Base-by-base conservation (phyloP, 1,140 invertebrate species). In the Ceratina japonica region DNA sequence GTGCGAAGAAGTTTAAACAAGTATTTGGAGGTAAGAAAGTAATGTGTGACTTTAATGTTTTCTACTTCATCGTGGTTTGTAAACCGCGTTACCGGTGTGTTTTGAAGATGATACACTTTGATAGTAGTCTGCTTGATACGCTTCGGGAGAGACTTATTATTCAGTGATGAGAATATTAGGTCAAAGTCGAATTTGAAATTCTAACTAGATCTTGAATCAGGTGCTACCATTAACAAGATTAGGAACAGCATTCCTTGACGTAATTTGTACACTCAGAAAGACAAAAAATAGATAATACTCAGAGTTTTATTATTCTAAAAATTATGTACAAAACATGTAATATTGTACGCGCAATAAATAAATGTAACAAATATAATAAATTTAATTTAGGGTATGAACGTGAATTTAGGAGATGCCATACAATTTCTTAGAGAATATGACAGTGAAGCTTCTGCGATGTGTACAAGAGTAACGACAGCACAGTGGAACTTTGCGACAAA, bases 401-500 rank as follows among this genome's bases (percentile, higher is more conserved):
- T 94, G 18, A 95, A 96, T 83, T 88, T 95, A 52, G 94, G 93
- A 1, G 95, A 96, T 82, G 95, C 95, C 0, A 89, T 94, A 24
- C 94, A 95, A 84, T 97, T 96, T 88, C 93, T 97, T 0, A 90
- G 94, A 16, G 95, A 96, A 88, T 96, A 96, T 83, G 95, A 97
- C 83, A 92, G 92, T 7, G 95, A 96, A 90, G 96, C 95, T 1
- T 94, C 95, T 1, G 92, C 92, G n/a, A 95, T 96, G 93, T 97
- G 96, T 84, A 95, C 94, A 80, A 94, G 93, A 83, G 94, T 96
- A 1, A 95, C 94, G 75, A 94, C 93, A 63, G 94, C 95, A 0
- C 95, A 96, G 82, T 97, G 96, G 96, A 94, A 94, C 75, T 97
- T 95, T 81, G 95, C 95, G 13, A 97, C 96, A 7, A 97, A 97